Base-by-base conservation (phyloP, 2,888 invertebrate species). In the Tetragonula carbonaria region DNA sequence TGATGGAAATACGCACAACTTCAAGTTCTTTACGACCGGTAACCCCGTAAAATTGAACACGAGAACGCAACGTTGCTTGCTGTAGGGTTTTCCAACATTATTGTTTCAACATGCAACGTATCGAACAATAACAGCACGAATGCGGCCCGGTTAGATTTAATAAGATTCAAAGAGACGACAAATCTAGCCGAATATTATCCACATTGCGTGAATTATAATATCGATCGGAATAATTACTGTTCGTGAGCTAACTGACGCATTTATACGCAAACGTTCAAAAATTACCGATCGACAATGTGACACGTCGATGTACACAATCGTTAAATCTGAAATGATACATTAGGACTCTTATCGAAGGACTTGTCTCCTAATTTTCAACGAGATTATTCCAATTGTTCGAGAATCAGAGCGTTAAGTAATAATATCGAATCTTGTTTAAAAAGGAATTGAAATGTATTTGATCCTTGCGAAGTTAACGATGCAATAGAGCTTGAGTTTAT, bases 131-230 rank as follows among this genome's bases (percentile, higher is more conserved):
- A 33, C 62, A 57, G 73, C 57, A 50, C 5, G 45, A 45, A 45
- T 33, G 28, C 76, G 63, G 55, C 70, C 23, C 68, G 57, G 82
- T 76, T 80, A 73, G n/a, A 66, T 45, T 70, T 82, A 77, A 80
- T 71, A 67, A 82, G 80, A 87, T 87, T 87, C 75, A 76, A 82
- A 75, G 51, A 74, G 75, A 67, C 65, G 68, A 71, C 77, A 75
- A 71, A 66, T 80, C 38, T 38, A 77, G 67, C 62, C 68, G 73
- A 74, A 66, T 51, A 75, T 80, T 74, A 72, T 63, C 23, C 53
- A 50, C 8, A 45, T 8, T 38, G 63, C 62, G 62, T 57, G n/a
- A 70, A 59, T 79, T 71, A 71, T 62, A 45, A 50, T 33, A 80
- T 67, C 68, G 21, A 76, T 72, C 57, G 55, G 8, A 74, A 38